Evolutionary conservation across 2,888 invertebrate species (phyloP), one percentile per base, ranked within the genome.

Genomic region (Leptopilina myrica): DNA sequence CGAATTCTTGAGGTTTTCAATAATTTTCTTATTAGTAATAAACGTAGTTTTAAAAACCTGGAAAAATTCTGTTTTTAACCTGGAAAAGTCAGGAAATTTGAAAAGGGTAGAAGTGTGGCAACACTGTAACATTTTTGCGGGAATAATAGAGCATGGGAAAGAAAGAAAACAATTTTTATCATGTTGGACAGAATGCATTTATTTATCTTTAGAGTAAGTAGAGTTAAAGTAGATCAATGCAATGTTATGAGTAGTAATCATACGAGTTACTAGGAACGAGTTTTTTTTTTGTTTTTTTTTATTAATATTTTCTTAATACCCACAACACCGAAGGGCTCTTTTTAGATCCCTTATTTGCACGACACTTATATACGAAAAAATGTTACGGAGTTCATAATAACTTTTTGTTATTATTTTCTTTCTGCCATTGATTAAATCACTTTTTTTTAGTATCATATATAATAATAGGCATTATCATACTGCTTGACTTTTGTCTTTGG

Each of bases 181-280:
- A 87, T 86, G 85, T 90, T 91, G 91, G 91, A 91, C 91, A 91
- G 91, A 91, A 91, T 91, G 90, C 89, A 89, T 91, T 91, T 90
- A 91, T 91, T 91, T 89, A 89, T 89, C 87, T 89, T 86, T 89
- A 89, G 90, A 90, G 88, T 90, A 90, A 90, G 88, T 91, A 91
- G 90, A 91, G 88, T 91, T 43, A 90, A 91, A 90, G 88, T 90
- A 89, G 90, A 90, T 89, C 90, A 91, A 90, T 91, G 90, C 90
- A 91, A 91, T 90, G 89, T 90, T 90, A 91, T 89, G 89, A 90
- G 90, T 89, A 90, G 89, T 91, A 91, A 86, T 89, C 91, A 91
- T 91, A 91, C 90, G 88, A 91, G 89, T 91, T 89, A 89, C 90
- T 90, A 91, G 90, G 91, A 91, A 91, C 90, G 90, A 91, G 90